Conservation (phyloP, 2,888 invertebrate species). For the Abscondita cerata region DNA sequence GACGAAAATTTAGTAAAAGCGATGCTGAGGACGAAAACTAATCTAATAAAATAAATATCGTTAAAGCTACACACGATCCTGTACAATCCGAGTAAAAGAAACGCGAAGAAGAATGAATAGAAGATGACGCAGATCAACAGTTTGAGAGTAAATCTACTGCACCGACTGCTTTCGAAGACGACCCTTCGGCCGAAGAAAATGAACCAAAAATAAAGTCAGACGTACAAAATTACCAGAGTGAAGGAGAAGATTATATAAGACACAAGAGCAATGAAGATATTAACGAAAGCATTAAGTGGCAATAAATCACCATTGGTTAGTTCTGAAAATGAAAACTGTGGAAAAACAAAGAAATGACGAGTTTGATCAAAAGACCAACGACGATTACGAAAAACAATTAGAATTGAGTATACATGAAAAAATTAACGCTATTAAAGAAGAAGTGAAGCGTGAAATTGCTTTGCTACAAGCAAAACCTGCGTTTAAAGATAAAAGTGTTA, state of each 20-base stretch:
- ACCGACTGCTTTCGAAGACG: neutral
- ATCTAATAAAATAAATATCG: constrained; percentile 41
- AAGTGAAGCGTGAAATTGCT: constrained; percentile 55
- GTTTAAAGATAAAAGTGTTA: no score
- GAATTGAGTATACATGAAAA: constrained; percentile 53
- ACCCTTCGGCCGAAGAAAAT: no score
- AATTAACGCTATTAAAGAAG: constrained; percentile 55
- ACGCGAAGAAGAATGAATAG: constrained; percentile 28
- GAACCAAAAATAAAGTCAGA: no score
- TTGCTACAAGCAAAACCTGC: constrained; percentile 35
- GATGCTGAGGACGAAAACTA: constrained; percentile 45
- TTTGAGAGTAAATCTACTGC: constrained; percentile 1
- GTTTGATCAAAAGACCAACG: constrained; percentile 37
- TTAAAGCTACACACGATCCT: constrained; percentile 36
- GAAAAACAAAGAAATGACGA: constrained; percentile 17
- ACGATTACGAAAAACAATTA: constrained; percentile 48
- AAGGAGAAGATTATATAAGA: constrained; percentile 40
- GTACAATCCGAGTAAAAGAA: constrained; percentile 32
- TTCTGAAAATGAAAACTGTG: constrained; percentile 32
- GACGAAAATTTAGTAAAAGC: constrained; percentile 23
- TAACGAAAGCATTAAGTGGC: constrained; percentile 42
- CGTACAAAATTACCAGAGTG: constrained; percentile 40
- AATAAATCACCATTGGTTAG: constrained; percentile 46
- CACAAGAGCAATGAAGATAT: constrained; percentile 35
- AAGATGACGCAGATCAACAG: no score